These are phyloP conservation scores for Gadus macrocephalus DNA, from an alignment of 2,113 vertebrate species.

Conservation along the genomic window DNA sequence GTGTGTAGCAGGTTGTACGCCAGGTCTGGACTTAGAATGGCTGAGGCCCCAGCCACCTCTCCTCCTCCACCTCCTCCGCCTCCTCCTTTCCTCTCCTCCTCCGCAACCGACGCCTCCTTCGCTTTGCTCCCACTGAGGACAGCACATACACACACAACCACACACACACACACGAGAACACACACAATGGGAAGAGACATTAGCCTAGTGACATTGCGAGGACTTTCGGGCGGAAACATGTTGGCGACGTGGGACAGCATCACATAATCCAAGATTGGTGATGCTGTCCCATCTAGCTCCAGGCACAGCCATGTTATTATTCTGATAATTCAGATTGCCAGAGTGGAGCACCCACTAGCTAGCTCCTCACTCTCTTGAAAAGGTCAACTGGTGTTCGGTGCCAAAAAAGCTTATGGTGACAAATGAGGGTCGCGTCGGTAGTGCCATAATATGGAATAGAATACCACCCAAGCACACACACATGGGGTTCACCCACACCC, in stretches of 20 bases:
- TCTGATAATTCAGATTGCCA: slow-evolving; percentile 20
- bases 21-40: slow-evolving; percentile 76
- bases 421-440: neutral
- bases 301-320: slow-evolving; percentile 10
- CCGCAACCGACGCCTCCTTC: slow-evolving; percentile 22
- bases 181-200: slow-evolving; percentile 13
- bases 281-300: neutral
- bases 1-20: slow-evolving; percentile 89
- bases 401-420: neutral
- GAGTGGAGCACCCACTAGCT: no score
- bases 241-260: slow-evolving; percentile 19
- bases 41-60: neutral
- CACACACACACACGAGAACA: slow-evolving; percentile 38
- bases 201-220: no score
- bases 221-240: slow-evolving; percentile 37
- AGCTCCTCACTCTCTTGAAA: slow-evolving; percentile 9
- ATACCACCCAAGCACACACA: no score
- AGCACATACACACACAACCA: slow-evolving; percentile 30
- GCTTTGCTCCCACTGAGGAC: slow-evolving; percentile 37
- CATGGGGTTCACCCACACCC: neutral
- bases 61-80: slow-evolving; percentile 36
- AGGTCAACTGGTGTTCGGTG: no score
- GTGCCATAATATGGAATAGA: no score
- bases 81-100: slow-evolving; percentile 41
- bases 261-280: slow-evolving; percentile 17